phyloP scores from a whole-genome alignment of 2,888 invertebrate genomes.

The Synergus umbraculus region DNA sequence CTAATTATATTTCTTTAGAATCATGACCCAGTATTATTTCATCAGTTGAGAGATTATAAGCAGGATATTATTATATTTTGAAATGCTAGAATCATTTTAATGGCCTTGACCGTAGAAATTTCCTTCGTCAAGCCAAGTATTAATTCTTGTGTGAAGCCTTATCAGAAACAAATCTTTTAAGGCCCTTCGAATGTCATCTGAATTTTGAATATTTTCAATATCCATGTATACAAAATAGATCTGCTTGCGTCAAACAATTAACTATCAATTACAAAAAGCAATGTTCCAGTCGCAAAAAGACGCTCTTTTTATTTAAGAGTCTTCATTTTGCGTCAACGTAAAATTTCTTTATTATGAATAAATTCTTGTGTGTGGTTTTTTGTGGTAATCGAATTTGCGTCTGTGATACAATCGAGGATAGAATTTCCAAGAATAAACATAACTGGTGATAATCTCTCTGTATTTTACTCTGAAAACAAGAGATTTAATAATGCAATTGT shows the following conservation, averaged over 20 bases:
- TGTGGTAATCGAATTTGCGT: no score
- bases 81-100: constrained; percentile 45
- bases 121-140: constrained; percentile 37
- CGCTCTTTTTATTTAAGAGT: neutral
- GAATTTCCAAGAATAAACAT: no score
- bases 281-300: neutral
- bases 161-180: constrained; percentile 60
- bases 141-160: constrained; percentile 59
- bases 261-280: neutral
- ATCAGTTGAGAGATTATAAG: neutral
- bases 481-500: no score
- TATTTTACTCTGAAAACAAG: no score
- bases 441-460: no score
- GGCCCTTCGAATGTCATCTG: constrained; percentile 29
- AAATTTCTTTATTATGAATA: neutral
- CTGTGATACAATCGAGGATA: no score
- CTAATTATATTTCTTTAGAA: constrained; percentile 20
- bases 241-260: neutral
- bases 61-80: neutral
- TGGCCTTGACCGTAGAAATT: constrained; percentile 49
- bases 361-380: no score
- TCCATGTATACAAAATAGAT: neutral
- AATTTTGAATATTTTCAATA: neutral
- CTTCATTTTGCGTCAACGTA: neutral
- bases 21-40: constrained; percentile 2